These are phyloP conservation scores for Lepidocyrtoides sp. DNA, from an alignment of 2,888 invertebrate species.

Conservation along the genomic window DNA sequence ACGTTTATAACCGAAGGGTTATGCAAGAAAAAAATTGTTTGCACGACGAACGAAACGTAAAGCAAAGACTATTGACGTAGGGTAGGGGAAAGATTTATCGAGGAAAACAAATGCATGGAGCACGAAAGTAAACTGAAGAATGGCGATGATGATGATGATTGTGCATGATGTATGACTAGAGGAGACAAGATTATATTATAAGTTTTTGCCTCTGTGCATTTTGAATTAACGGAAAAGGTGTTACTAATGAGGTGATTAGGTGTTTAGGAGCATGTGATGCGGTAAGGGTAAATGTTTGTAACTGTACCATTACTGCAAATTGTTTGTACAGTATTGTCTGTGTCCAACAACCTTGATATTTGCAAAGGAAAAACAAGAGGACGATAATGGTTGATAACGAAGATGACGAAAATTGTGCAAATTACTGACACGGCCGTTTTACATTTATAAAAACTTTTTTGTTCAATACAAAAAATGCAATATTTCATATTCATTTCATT, in stretches of 20 bases:
- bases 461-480: too few species aligned
- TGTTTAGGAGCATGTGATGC: constrained; percentile 10
- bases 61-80: constrained; percentile 14
- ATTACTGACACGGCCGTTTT: not conserved
- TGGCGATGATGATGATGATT: not conserved
- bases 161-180: too few species aligned
- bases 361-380: constrained; percentile 10
- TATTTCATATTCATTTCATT: not conserved
- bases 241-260: constrained; percentile 47
- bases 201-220: not conserved
- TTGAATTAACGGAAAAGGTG: constrained; percentile 42
- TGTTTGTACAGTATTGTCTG: not conserved
- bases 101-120: not conserved
- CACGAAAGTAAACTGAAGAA: not conserved
- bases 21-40: not conserved
- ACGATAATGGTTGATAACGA: not conserved
- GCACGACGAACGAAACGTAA: not conserved
- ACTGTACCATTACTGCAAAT: constrained; percentile 33
- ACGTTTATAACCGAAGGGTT: constrained; percentile 26
- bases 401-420: constrained; percentile 19
- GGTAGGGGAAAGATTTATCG: constrained; percentile 5
- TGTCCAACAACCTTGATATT: constrained; percentile 31
- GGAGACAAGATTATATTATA: not conserved
- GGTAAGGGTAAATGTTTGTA: constrained; percentile 14
- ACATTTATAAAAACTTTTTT: not conserved